Conservation (phyloP, 1,140 invertebrate genomes). For the Heliconius melpomene region DNA sequence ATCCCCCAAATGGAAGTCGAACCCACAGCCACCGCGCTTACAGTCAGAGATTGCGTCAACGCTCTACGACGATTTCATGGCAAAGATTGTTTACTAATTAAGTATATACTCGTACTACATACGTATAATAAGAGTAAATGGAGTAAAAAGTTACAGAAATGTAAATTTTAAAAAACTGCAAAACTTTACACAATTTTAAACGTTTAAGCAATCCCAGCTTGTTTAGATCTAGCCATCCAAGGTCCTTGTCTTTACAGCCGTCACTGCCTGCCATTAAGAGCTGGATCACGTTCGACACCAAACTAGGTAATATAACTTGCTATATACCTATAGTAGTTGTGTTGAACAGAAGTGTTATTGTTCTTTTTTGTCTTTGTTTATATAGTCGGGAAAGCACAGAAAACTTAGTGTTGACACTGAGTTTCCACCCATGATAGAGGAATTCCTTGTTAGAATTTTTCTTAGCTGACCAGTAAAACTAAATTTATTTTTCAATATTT, state of each 20-base stretch:
- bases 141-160: neutral
- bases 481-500: too few species aligned
- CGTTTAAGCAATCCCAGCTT: neutral
- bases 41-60: too few species aligned
- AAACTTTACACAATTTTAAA: neutral
- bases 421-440: neutral
- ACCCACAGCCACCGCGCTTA: too few species aligned
- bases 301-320: neutral
- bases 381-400: neutral
- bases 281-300: slow-evolving; percentile 7
- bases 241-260: neutral
- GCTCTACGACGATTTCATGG: too few species aligned
- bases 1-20: too few species aligned
- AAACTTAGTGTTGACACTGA: neutral
- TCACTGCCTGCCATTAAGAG: neutral
- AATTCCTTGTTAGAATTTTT: too few species aligned
- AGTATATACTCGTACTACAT: too few species aligned
- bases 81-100: too few species aligned
- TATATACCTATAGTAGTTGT: neutral
- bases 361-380: neutral
- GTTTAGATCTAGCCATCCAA: neutral
- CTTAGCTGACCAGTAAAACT: too few species aligned
- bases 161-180: neutral
- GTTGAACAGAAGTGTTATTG: neutral
- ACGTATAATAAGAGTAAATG: too few species aligned